These are phyloP conservation scores for Malachius bipustulatus DNA, from an alignment of 2,888 invertebrate species.

Conservation along the genomic window DNA sequence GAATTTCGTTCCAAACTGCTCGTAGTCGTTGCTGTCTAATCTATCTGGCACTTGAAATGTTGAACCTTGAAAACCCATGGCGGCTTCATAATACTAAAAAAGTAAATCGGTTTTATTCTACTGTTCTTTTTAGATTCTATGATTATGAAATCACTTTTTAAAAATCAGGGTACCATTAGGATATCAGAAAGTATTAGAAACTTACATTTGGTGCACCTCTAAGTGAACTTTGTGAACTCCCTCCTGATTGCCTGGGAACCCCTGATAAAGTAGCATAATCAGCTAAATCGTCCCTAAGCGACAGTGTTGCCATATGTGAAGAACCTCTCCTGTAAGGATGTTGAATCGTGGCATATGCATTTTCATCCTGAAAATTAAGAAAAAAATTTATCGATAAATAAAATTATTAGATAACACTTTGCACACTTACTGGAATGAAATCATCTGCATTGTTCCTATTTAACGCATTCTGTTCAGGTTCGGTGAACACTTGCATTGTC, in stretches of 20 bases:
- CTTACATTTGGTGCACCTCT: slow-evolving; percentile 44
- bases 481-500: slow-evolving; percentile 85
- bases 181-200: slow-evolving; percentile 10
- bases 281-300: slow-evolving; percentile 41
- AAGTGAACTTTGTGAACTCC: slow-evolving; percentile 41
- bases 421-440: slow-evolving; percentile 36
- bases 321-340: slow-evolving; percentile 45
- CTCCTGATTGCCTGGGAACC: slow-evolving; percentile 29
- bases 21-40: slow-evolving; percentile 22
- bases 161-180: too few species aligned
- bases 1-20: slow-evolving; percentile 27
- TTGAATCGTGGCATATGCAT: slow-evolving; percentile 71
- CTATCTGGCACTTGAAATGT: slow-evolving; percentile 59
- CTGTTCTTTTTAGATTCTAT: too few species aligned
- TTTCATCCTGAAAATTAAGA: slow-evolving; percentile 46
- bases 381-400: slow-evolving; percentile 2
- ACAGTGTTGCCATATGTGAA: slow-evolving; percentile 34
- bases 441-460: slow-evolving; percentile 40
- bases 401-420: neutral
- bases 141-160: too few species aligned
- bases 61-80: slow-evolving; percentile 55
- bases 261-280: slow-evolving; percentile 55
- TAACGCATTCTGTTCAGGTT: slow-evolving; percentile 47
- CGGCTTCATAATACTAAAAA: slow-evolving; percentile 48
- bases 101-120: too few species aligned